Evolutionary conservation across 2,113 vertebrate species (phyloP).

Genomic region (Mystacornis crossleyi): DNA sequence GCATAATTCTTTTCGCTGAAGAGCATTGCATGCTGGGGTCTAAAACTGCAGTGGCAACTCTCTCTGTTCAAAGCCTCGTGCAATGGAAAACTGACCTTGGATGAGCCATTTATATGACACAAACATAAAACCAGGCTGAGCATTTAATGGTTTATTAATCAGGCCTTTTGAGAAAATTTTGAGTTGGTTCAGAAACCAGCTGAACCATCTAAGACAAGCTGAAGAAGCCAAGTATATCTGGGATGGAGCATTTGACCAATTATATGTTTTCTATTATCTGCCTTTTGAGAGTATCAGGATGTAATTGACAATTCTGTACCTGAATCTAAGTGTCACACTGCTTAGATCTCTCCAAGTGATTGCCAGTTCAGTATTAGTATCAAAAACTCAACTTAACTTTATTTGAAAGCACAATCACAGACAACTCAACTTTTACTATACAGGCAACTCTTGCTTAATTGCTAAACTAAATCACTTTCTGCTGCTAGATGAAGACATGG

Average conservation of each 20-base stretch:
- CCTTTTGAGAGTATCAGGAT: background rate
- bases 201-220: background rate
- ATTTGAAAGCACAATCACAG: background rate
- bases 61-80: background rate
- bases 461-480: background rate
- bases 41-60: background rate
- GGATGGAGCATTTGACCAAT: background rate
- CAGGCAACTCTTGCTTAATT: background rate
- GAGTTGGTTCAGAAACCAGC: background rate
- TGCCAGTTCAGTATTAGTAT: background rate
- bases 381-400: background rate
- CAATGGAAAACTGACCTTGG: background rate
- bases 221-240: background rate
- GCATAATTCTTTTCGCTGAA: background rate
- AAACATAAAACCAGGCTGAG: background rate
- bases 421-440: background rate
- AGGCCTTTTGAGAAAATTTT: background rate
- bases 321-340: background rate
- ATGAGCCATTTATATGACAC: background rate
- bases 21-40: background rate
- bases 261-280: background rate
- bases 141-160: too few species aligned
- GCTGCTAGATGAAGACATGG: background rate
- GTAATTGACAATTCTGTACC: background rate
- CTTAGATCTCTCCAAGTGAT: background rate